Base-by-base conservation (phyloP, 2,888 invertebrate genomes). In the Carcina quercana region DNA sequence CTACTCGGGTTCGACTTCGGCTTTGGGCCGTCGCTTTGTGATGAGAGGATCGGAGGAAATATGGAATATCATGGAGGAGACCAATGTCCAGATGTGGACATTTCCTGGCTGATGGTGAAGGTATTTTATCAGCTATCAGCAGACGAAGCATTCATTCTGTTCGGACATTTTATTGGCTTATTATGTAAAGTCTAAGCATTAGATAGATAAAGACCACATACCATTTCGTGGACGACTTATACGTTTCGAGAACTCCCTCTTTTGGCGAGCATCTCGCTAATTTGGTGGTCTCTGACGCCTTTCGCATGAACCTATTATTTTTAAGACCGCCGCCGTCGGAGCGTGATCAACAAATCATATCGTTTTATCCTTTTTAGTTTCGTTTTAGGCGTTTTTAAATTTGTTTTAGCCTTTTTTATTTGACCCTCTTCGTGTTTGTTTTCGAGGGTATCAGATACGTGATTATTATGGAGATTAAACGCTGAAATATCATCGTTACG, bases 211-310 rank as follows among this genome's bases (percentile, higher is more conserved):
- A 50, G 74, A 73, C 80, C 80, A 74, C 82, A 78, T 76, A 62
- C 70, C 70, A 76, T 74, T 63, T 67, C 60, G 56, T 15, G 62
- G 63, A 61, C 51, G 56, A 51, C n/a, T n/a, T n/a, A n/a, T n/a
- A n/a, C n/a, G n/a, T 69, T 67, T 59, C 60, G 58, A 61, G 64
- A 61, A 62, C 60, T 55, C 50, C 60, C 50, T 57, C 48, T 54
- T 56, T 58, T 65, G 58, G 54, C 54, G 57, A 56, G 64, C 59
- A 60, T 62, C 63, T 63, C 58, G 72, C 71, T 59, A 80, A 80
- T 79, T 80, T 76, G 78, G 78, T 68, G 74, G 74, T 61, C 75
- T 59, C 69, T 71, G 70, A 75, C 80, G 80, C 82, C 80, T 80
- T 68, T 60, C 54, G 66, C 56, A 54, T 59, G 58, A 60, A 61